Evolutionary conservation across 2,113 vertebrate genomes (phyloP), one percentile per base, ranked within the genome.

Genomic region (Tragelaphus buxtoni): DNA sequence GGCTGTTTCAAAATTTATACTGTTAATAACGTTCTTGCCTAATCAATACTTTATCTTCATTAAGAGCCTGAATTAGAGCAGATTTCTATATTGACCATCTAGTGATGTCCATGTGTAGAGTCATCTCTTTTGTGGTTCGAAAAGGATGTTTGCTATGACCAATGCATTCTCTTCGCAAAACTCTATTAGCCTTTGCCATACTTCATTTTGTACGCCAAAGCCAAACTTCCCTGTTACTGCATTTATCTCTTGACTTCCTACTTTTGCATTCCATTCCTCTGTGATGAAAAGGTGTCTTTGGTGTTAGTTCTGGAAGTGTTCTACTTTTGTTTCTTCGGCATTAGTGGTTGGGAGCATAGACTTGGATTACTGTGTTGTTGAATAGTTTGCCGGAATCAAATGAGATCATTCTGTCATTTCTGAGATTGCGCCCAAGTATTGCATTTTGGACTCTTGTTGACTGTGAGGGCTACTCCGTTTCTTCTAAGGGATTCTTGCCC

Each of bases 41-140:
- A 94, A 53, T 63, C 77, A 61, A 28, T 47, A 72, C 49, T 88
- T 95, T 96, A 22, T 85, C 89, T 74, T 98, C 60, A 61, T 51
- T 45, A 47, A 97, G 79, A 93, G 96, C 10, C 63, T 93, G 96
- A 39, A 97, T 77, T 5, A 95, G 28, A 89, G 94, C 82, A 61
- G 98, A 98, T 92, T 98, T 99, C 91, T 98, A n/a, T 69, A 69
- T 35, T 69, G 63, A 35, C 32, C 61, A 65, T n/a, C 8, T 58
- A 58, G 56, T 58, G 56, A 58, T 58, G 24, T 58, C 56, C 56
- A 58, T 58, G 56, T 58, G n/a, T 39, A 69, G n/a, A 39, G n/a
- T 39, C n/a, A 69, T 69, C n/a, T 39, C n/a, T 39, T 69, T 69
- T 69, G n/a, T 39, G n/a, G 18, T 22, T 69, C 2, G n/a, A 69